Conservation (phyloP, 2,113 vertebrate species). For the Hyperopisus bebe region DNA sequence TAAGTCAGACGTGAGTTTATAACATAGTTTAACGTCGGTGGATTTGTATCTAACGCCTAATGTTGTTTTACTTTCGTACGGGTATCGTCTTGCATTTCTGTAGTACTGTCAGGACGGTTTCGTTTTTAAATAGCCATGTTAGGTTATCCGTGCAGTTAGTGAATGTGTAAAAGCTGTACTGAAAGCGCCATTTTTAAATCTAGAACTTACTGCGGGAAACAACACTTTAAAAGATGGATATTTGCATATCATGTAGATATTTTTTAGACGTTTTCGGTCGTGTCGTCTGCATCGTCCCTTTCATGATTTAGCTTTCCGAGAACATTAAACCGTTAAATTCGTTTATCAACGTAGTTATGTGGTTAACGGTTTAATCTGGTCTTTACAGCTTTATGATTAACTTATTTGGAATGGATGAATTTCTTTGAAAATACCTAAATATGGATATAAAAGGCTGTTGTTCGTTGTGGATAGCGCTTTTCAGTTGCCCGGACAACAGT, state of each 20-base stretch:
- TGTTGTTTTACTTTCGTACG: background rate
- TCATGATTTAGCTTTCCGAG: background rate
- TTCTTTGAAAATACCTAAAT: background rate
- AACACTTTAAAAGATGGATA: background rate
- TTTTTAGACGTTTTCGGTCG: background rate
- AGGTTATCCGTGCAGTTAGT: background rate
- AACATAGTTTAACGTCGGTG: background rate
- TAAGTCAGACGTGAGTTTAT: background rate
- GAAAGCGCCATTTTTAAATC: slow-evolving; percentile 33
- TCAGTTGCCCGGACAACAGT: slow-evolving; percentile 17
- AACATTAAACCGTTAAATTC: background rate
- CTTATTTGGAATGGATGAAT: background rate
- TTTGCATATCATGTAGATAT: background rate
- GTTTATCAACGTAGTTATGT: background rate
- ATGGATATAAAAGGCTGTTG: background rate
- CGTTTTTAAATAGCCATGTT: background rate
- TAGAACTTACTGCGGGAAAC: background rate
- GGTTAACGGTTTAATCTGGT: background rate
- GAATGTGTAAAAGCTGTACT: slow-evolving; percentile 5
- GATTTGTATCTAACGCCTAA: background rate
- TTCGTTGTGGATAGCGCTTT: background rate
- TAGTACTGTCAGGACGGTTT: background rate
- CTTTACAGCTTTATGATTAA: background rate
- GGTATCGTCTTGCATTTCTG: background rate
- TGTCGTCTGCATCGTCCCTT: background rate